Base-by-base conservation (phyloP, 2,797 vertebrate genomes). In the Loris lydekkerianus region DNA sequence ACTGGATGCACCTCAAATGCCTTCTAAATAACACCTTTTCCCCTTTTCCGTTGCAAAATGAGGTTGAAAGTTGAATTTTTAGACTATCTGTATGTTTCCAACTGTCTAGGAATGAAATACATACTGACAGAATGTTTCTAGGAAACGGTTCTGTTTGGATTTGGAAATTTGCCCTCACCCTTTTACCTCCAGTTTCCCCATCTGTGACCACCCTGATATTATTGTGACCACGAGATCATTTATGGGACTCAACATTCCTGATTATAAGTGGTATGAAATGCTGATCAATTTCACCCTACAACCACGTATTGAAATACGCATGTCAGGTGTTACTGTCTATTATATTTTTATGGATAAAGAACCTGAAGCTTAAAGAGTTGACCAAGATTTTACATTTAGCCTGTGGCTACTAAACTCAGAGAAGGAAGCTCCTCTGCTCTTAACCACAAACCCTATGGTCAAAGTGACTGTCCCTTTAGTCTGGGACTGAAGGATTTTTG, bases 41-140 rank as follows among this genome's bases (percentile, higher is more conserved):
- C 67, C 46, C 4, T 34, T 86, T 73, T 69, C 73, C 53, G 82
- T 29, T 61, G n/a, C 29, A 88, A 84, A 97, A 94, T 0, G 89
- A 91, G 27, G 61, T 8, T 82, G 73, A 31, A 65, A 87, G 5
- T 2, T 53, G 11, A 49, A 7, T 75, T 3, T 31, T 84, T 56
- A 43, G 65, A 70, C 37, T 23, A 86, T 21, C 23, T 91, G 5
- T 63, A 40, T 40, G 34, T 37, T 95, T 90, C 96, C 70, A 23
- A 82, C 70, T 6, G 31, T 20, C 86, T 60, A 49, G 86, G 80
- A 84, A 96, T 56, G n/a, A 83, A 94, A 82, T 14, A 91, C n/a
- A 86, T 37, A 89, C 37, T 15, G 58, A 86, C 10, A 92, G 70
- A 92, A 53, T 89, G 17, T 65, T 86, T 93, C 56, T 78, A 86